Evolutionary conservation across 2,888 invertebrate genomes (phyloP).

Genomic region (Oscheius sp.): DNA sequence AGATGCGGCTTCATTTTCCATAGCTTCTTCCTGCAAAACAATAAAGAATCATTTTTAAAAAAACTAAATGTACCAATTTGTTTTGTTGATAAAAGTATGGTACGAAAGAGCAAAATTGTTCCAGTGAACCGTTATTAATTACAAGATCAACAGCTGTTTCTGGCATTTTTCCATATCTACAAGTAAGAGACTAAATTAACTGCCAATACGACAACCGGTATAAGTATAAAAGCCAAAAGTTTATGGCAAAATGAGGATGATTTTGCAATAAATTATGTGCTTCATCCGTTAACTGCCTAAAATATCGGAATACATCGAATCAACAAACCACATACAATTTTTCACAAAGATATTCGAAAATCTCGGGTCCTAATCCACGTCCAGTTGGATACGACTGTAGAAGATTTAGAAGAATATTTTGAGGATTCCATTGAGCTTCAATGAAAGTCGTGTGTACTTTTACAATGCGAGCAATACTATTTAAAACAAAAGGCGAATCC

Average conservation of each 20-base stretch:
- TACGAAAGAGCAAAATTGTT: neutral
- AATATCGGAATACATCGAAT: neutral
- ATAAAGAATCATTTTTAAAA: too few relatives aligned
- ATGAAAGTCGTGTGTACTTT: neutral
- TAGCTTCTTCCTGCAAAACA: too few relatives aligned
- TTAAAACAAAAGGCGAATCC: slow-evolving; percentile 18
- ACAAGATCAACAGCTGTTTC: neutral
- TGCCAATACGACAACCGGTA: neutral
- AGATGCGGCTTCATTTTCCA: too few relatives aligned
- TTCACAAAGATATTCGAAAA: neutral
- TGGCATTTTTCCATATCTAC: neutral
- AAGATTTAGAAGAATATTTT: neutral
- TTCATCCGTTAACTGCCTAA: neutral
- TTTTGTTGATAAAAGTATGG: neutral
- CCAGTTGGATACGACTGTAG: neutral
- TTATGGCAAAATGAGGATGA: neutral
- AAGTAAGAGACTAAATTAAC: neutral
- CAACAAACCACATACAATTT: slow-evolving; percentile 1
- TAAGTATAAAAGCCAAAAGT: neutral
- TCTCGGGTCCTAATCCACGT: neutral
- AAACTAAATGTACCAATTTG: neutral
- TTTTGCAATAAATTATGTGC: neutral
- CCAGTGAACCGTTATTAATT: neutral
- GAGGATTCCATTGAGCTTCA: neutral
- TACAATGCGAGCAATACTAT: slow-evolving; percentile 11